These are phyloP conservation scores for Atrichornis clamosus DNA, from an alignment of 2,113 vertebrate species.

Conservation along the genomic window DNA sequence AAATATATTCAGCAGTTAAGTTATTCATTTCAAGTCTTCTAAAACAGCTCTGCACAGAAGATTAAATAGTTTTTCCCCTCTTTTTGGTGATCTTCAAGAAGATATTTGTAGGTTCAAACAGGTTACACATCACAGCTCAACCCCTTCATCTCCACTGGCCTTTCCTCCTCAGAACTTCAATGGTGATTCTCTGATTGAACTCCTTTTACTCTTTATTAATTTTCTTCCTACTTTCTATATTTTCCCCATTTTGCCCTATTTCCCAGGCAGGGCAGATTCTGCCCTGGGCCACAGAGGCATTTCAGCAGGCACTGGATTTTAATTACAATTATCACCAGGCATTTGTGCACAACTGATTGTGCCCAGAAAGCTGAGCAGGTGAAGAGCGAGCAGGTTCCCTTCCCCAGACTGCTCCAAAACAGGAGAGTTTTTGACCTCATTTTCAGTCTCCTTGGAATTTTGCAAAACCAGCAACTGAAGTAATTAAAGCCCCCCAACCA, in stretches of 20 bases:
- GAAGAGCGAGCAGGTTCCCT: not conserved
- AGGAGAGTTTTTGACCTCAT: rapidly evolving
- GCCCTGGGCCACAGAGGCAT: not conserved
- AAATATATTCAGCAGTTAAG: not conserved
- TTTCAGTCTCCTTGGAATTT: not conserved
- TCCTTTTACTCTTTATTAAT: not conserved
- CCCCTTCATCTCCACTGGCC: not conserved
- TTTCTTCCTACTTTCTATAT: not conserved
- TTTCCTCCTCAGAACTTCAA: not conserved
- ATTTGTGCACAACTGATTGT: not conserved
- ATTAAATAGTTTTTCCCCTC: not conserved
- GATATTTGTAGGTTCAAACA: not conserved
- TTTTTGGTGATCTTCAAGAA: not conserved
- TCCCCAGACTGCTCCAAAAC: not conserved
- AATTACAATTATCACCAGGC: not conserved
- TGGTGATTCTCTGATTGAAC: not conserved
- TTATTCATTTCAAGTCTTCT: not conserved
- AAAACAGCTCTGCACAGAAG: not conserved
- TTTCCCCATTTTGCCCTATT: not conserved
- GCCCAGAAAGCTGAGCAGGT: not conserved
- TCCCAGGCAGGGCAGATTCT: not conserved
- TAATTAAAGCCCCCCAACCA: not conserved
- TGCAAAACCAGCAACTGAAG: not conserved
- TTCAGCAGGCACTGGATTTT: not conserved
- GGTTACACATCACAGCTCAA: not conserved